These are phyloP conservation scores for Dipodomys stephensi DNA, from an alignment of 2,113 vertebrate genomes.

Conservation along the genomic window DNA sequence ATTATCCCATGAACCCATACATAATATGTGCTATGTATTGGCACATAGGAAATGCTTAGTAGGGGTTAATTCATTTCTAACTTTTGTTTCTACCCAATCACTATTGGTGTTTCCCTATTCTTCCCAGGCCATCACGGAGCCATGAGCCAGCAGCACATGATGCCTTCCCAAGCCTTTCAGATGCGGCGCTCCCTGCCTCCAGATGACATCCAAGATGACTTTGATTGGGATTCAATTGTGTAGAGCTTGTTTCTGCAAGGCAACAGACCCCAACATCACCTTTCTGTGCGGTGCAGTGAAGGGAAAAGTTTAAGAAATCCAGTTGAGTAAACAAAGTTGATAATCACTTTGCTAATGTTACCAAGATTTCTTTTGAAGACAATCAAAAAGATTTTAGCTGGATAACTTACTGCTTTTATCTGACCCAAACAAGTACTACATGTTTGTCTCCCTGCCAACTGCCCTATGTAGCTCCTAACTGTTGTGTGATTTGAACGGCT, in stretches of 20 bases:
- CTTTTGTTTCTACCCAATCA: neutral
- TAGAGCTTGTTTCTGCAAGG: slow-evolving; percentile 84
- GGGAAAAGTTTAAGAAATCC: slow-evolving; percentile 77
- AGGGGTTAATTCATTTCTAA: neutral
- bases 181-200: slow-evolving; percentile 91
- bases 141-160: slow-evolving; percentile 94
- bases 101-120: slow-evolving; percentile 2
- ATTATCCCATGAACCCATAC: too few species aligned
- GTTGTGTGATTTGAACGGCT: slow-evolving; percentile 91
- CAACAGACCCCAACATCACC: slow-evolving; percentile 66
- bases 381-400: slow-evolving; percentile 91
- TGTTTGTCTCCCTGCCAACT: slow-evolving; percentile 86
- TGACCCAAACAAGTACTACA: slow-evolving; percentile 86
- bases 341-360: slow-evolving; percentile 82
- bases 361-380: slow-evolving; percentile 92
- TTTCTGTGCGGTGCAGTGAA: slow-evolving; percentile 71
- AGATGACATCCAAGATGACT: slow-evolving; percentile 94
- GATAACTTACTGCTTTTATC: slow-evolving; percentile 90
- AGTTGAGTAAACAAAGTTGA: slow-evolving; percentile 75
- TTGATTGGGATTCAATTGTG: slow-evolving; percentile 96
- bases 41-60: neutral
- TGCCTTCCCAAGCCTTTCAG: slow-evolving; percentile 91
- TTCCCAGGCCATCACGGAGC: slow-evolving; percentile 91
- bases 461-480: slow-evolving; percentile 85
- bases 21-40: neutral